Percentiles rank a stretch among this genome's conserved stretches.
Conservation (phyloP, 2,888 invertebrate species). For the Ochropleura plecta region DNA sequence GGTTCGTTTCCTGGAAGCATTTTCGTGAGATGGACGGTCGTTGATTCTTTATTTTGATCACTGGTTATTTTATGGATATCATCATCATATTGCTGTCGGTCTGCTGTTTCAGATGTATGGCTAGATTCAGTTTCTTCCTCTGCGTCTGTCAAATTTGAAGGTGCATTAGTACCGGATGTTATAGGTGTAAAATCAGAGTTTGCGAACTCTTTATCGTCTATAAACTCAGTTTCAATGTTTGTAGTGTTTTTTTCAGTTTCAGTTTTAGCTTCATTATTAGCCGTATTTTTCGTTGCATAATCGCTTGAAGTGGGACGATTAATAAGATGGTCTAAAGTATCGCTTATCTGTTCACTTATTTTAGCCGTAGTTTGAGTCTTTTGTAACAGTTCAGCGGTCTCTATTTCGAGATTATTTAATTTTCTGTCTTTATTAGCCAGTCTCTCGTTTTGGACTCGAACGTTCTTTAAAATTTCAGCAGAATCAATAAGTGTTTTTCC, state of each 20-base stretch:
- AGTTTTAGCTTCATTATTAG: conserved; percentile 33
- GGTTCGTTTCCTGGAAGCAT: neutral
- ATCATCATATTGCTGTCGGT: neutral
- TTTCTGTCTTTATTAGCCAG: conserved; percentile 74
- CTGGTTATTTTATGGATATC: conserved; percentile 12
- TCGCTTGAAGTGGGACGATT: conserved; percentile 69
- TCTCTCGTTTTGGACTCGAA: conserved; percentile 71
- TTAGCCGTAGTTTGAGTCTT: conserved; percentile 68
- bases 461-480: conserved; percentile 74
- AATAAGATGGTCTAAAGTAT: conserved; percentile 70
- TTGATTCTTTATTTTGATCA: conserved; percentile 28
- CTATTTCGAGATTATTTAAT: conserved; percentile 72
- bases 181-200: neutral
- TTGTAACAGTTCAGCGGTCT: conserved; percentile 66
- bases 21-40: conserved; percentile 3
- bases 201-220: neutral
- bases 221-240: neutral
- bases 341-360: conserved; percentile 69
- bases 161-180: neutral
- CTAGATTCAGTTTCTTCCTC: neutral
- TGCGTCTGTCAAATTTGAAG: conserved; percentile 8
- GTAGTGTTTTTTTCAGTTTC: conserved; percentile 14
- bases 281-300: neutral
- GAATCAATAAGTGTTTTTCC: conserved; percentile 66
- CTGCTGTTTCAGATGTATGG: neutral